A percentile compares a stretch with the other conserved stretches of the same genome.
Conservation (phyloP, 2,888 invertebrate species). For the Apodemia mormo region DNA sequence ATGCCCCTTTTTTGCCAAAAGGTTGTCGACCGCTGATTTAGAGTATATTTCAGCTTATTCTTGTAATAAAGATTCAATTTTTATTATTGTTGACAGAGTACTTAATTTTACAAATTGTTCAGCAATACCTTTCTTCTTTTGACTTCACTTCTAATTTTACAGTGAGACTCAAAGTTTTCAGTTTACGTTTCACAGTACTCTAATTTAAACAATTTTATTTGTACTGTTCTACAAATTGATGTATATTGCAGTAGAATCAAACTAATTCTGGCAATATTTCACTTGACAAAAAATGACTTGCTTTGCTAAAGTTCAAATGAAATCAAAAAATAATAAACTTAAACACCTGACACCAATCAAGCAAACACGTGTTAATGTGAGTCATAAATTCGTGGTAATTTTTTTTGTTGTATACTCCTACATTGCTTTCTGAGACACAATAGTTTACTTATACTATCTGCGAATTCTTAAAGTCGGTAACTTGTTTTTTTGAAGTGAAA, state of each 20-base stretch:
- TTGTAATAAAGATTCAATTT: constrained; percentile 22
- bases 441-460: too few relatives aligned
- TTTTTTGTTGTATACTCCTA: not conserved
- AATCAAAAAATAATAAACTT: not conserved
- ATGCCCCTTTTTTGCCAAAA: not conserved
- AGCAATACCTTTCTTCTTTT: constrained; percentile 18
- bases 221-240: not conserved
- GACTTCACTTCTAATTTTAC: constrained; percentile 24
- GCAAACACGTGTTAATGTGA: not conserved
- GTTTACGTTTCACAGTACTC: constrained; percentile 26
- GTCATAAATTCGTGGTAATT: not conserved
- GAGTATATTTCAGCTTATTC: constrained; percentile 7
- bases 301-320: not conserved
- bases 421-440: too few relatives aligned
- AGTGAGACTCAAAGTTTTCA: constrained; percentile 25
- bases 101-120: constrained; percentile 25
- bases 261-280: constrained; percentile 1
- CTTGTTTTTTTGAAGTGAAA: too few relatives aligned
- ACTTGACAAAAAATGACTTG: not conserved
- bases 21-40: too few relatives aligned
- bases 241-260: not conserved
- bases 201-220: not conserved
- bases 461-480: too few relatives aligned
- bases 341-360: constrained; percentile 1
- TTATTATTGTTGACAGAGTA: constrained; percentile 30